phyloP scores from a whole-genome alignment of 2,113 vertebrate genomes.

The Calypte anna region DNA sequence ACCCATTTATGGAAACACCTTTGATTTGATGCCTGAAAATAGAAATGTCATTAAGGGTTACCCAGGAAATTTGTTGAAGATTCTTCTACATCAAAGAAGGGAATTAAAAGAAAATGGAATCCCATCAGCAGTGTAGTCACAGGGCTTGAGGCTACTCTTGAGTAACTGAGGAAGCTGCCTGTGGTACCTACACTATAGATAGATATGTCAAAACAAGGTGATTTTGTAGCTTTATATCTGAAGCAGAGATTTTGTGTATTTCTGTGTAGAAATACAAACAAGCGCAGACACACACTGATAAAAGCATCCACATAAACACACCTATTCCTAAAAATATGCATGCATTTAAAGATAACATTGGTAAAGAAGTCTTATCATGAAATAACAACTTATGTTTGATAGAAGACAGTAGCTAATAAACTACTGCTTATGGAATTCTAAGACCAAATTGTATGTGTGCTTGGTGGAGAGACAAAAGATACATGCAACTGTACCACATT shows the following conservation, averaged over 20 bases:
- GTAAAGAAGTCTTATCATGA: background rate
- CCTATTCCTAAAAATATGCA: background rate
- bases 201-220: conserved; percentile 2
- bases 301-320: background rate
- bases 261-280: background rate
- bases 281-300: fast-evolving
- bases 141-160: conserved; percentile 12
- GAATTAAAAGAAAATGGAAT: conserved; percentile 43
- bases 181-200: conserved; percentile 22
- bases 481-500: background rate
- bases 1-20: background rate
- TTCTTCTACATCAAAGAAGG: conserved; percentile 41
- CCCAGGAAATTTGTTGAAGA: conserved; percentile 4
- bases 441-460: fast-evolving
- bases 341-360: background rate
- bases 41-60: background rate
- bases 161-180: conserved; percentile 26
- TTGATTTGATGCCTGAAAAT: background rate
- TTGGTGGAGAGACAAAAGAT: background rate
- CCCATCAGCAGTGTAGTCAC: background rate
- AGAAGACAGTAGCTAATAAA: background rate
- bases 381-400: background rate
- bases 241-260: background rate
- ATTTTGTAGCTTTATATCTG: background rate
- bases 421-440: background rate